Evolutionary conservation across 2,113 vertebrate species (phyloP).

Genomic region (Puffinus mauretanicus): DNA sequence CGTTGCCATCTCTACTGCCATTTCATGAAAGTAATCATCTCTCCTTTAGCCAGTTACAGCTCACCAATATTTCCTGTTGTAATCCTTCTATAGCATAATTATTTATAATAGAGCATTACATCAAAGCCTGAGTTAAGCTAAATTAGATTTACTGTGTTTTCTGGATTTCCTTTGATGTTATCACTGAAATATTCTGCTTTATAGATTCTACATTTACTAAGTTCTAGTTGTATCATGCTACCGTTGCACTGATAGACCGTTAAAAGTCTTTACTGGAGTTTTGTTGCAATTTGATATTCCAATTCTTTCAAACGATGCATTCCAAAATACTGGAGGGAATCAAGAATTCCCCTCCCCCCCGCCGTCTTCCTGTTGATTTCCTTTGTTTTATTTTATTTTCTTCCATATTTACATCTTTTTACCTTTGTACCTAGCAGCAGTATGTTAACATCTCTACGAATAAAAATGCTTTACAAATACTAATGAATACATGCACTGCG

Average conservation of each 20-base stretch:
- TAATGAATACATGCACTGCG: background rate
- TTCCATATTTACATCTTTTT: background rate
- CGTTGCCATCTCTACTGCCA: background rate
- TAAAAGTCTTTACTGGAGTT: background rate
- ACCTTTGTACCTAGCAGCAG: background rate
- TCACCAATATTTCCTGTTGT: background rate
- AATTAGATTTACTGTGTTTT: background rate
- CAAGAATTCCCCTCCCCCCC: background rate
- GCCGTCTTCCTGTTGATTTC: background rate
- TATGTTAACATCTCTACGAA: background rate
- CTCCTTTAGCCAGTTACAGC: background rate
- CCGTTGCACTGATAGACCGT: accelerated
- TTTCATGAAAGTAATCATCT: background rate
- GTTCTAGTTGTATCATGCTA: background rate
- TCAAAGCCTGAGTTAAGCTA: background rate
- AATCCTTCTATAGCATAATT: background rate
- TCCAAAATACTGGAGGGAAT: background rate
- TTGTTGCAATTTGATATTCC: background rate
- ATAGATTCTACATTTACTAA: background rate
- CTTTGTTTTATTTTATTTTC: background rate
- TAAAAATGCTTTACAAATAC: background rate
- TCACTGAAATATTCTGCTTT: background rate
- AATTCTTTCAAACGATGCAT: background rate
- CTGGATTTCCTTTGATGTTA: background rate
- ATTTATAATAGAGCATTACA: background rate